A percentile compares a stretch with the other conserved stretches of the same genome.
phyloP scores from a whole-genome alignment of 2,113 vertebrate species.

The Addax nasomaculatus region DNA sequence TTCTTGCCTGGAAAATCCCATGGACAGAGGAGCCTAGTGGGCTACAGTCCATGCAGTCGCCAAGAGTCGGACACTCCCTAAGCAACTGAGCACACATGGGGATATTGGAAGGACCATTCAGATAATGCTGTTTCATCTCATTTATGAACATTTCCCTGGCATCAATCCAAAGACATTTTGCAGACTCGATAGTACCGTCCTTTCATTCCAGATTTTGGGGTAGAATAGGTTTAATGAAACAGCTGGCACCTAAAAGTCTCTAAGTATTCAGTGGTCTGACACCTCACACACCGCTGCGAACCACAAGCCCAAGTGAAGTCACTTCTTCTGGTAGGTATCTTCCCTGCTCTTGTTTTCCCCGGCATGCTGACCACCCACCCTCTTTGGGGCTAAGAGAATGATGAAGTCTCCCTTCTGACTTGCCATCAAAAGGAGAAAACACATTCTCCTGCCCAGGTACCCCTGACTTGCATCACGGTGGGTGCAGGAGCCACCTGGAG shows the following conservation, averaged over 20 bases:
- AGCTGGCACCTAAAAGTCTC: neutral
- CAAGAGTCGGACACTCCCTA: neutral
- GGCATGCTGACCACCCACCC: neutral
- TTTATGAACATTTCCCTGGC: neutral
- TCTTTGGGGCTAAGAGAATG: neutral
- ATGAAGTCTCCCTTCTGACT: neutral
- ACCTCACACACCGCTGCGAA: neutral
- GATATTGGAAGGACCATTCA: neutral
- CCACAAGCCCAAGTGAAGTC: neutral
- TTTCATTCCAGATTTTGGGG: neutral
- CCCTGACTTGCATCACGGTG: neutral
- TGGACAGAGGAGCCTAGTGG: neutral
- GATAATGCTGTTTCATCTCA: neutral
- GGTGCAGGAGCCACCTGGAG: neutral
- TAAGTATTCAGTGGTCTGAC: neutral
- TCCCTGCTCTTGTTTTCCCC: neutral
- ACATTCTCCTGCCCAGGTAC: neutral
- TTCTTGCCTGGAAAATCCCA: neutral
- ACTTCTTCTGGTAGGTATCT: neutral
- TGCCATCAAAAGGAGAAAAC: neutral
- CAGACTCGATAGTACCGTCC: neutral
- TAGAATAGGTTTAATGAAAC: neutral
- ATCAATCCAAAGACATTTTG: neutral
- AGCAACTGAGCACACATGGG: neutral
- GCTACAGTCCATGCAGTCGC: accelerated